phyloP scores from a whole-genome alignment of 2,113 vertebrate genomes.

The Neotoma lepida region DNA sequence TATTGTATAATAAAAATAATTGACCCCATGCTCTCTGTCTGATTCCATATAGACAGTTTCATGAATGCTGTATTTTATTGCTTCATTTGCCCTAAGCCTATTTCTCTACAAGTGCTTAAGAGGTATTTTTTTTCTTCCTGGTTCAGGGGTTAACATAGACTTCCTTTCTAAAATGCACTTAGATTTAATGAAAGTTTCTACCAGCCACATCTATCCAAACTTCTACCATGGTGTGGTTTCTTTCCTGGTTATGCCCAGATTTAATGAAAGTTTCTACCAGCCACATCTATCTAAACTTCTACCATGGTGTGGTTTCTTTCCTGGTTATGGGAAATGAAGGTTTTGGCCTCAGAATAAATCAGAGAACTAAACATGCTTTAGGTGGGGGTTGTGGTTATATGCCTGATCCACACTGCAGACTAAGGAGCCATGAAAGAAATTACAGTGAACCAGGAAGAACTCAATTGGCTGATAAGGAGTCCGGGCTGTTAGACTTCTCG shows the following conservation, averaged over 20 bases:
- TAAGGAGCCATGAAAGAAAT: constrained; percentile 26
- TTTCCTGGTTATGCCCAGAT: too few relatives aligned
- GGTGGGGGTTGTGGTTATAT: not conserved
- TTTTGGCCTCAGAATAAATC: constrained; percentile 30
- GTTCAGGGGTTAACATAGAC: not conserved
- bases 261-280: not conserved
- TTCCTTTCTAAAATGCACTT: not conserved
- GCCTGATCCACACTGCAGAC: not conserved
- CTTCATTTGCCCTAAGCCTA: not conserved
- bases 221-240: not conserved
- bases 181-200: not conserved
- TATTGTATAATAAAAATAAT: constrained; percentile 20
- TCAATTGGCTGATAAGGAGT: not conserved
- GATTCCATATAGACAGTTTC: not conserved
- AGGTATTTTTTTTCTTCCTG: not conserved
- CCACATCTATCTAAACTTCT: not conserved
- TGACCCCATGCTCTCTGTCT: not conserved
- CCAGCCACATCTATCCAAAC: not conserved
- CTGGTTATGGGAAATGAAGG: constrained; percentile 3
- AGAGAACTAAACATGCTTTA: not conserved
- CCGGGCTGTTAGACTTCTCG: not conserved
- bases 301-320: not conserved
- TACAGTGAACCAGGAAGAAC: constrained; percentile 51
- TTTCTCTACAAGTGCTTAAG: constrained; percentile 22
- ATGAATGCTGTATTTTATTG: constrained; percentile 20